Conservation (phyloP, 1,140 invertebrate species). For the Rhizoglyphus robini region DNA sequence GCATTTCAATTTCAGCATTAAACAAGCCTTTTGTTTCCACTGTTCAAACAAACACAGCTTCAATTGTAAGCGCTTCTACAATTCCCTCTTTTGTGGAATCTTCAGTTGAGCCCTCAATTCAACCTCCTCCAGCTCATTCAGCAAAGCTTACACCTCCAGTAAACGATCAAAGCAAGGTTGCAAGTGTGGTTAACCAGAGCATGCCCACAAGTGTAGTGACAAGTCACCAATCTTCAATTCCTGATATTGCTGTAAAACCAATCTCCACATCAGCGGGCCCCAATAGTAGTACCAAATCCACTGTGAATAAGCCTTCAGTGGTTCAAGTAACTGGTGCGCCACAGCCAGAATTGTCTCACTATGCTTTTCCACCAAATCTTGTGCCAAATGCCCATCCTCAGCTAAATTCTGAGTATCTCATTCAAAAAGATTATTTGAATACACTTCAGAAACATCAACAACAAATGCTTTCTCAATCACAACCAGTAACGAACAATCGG, state of each 20-base stretch:
- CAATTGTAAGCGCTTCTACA: neutral
- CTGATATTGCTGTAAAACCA: neutral
- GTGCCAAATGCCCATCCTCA: slow-evolving; percentile 13
- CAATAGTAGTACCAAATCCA: neutral
- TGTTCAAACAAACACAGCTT: no score
- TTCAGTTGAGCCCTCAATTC: neutral
- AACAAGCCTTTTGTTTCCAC: no score
- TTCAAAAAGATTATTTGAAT: slow-evolving; percentile 16
- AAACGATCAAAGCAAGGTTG: no score
- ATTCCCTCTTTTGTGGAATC: neutral
- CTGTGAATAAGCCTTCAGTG: neutral
- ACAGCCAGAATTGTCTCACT: neutral
- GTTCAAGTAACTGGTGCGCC: neutral
- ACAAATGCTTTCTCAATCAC: neutral
- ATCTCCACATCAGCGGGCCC: slow-evolving; percentile 6
- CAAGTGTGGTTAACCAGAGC: neutral
- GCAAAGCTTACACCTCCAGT: no score
- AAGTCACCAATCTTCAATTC: slow-evolving; percentile 12
- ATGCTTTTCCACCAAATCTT: no score
- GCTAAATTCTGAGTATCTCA: neutral
- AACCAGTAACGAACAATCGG: no score
- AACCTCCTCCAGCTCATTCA: no score
- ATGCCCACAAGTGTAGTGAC: slow-evolving; percentile 19
- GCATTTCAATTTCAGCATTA: no score
- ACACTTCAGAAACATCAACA: slow-evolving; percentile 24